Conservation (phyloP, 2,797 vertebrate species). For the Arrhamphus sclerolepis region DNA sequence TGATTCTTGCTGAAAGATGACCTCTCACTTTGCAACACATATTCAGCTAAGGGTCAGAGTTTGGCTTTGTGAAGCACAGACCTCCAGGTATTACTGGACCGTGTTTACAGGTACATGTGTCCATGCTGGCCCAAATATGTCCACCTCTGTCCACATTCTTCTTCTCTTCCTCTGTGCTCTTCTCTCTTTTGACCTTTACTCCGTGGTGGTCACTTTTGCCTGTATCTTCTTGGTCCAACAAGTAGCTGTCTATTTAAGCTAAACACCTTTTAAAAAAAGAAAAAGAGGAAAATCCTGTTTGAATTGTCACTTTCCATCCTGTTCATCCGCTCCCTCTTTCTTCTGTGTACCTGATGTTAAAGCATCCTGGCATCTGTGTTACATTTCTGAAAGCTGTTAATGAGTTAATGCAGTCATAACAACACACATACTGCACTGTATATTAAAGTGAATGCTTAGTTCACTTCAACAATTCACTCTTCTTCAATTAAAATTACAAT, state of each 20-base stretch:
- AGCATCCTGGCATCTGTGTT: too few relatives aligned
- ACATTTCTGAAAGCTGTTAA: too few relatives aligned
- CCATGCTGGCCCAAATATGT: constrained; percentile 57
- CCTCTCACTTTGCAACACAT: constrained; percentile 41
- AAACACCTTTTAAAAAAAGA: neutral
- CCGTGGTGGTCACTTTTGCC: constrained; percentile 3
- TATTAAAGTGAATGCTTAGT: too few relatives aligned
- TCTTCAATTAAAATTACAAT: too few relatives aligned
- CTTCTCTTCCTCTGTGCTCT: constrained; percentile 4
- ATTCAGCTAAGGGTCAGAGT: constrained; percentile 39
- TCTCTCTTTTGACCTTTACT: constrained; percentile 41
- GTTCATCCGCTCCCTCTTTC: neutral
- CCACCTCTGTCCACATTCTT: constrained; percentile 40
- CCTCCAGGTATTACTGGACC: constrained; percentile 51
- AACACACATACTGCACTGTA: too few relatives aligned
- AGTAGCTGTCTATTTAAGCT: neutral
- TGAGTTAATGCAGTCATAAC: too few relatives aligned
- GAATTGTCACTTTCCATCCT: neutral
- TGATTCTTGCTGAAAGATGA: constrained; percentile 62
- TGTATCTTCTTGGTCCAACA: constrained; percentile 10
- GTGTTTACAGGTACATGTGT: constrained; percentile 41
- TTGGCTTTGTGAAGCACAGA: constrained; percentile 45
- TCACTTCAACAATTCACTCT: too few relatives aligned
- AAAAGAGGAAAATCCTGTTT: too few relatives aligned
- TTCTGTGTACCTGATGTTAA: neutral